Percentiles rank a stretch among this genome's conserved stretches.
Evolutionary conservation across 1,140 invertebrate species (phyloP).

Genomic region (Euwallacea fornicatus): DNA sequence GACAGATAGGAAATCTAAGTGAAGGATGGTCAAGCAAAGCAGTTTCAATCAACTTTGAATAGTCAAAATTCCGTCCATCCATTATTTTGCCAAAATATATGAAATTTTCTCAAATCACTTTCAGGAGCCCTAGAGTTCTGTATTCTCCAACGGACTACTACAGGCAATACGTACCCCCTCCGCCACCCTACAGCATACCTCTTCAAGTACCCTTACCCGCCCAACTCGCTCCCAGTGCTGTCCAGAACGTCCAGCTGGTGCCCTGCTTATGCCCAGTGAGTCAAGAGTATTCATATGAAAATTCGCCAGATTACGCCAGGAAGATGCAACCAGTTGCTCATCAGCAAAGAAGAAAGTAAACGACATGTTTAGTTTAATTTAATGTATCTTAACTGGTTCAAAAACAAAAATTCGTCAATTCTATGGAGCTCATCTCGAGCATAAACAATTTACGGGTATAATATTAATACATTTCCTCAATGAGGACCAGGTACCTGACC

Average conservation of each 20-base stretch:
- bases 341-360: slow-evolving; percentile 27
- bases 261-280: slow-evolving; percentile 58
- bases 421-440: too few relatives aligned
- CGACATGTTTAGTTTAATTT: background rate
- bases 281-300: slow-evolving; percentile 37
- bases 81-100: background rate
- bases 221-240: slow-evolving; percentile 33
- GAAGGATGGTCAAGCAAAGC: too few relatives aligned
- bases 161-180: slow-evolving; percentile 18
- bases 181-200: slow-evolving; percentile 37
- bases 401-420: too few relatives aligned
- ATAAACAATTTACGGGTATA: too few relatives aligned
- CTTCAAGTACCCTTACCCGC: slow-evolving; percentile 45
- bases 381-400: background rate
- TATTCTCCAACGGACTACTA: slow-evolving; percentile 22
- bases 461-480: too few relatives aligned
- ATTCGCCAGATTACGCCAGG: slow-evolving; percentile 20
- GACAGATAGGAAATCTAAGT: slow-evolving; percentile 2
- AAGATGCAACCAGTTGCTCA: slow-evolving; percentile 21
- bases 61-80: background rate
- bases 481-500: too few relatives aligned
- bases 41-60: too few relatives aligned
- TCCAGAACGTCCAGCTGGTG: slow-evolving; percentile 57
- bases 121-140: slow-evolving; percentile 27
- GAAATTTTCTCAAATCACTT: background rate